phyloP scores from a whole-genome alignment of 2,888 invertebrate genomes.

The Apeira syringaria region DNA sequence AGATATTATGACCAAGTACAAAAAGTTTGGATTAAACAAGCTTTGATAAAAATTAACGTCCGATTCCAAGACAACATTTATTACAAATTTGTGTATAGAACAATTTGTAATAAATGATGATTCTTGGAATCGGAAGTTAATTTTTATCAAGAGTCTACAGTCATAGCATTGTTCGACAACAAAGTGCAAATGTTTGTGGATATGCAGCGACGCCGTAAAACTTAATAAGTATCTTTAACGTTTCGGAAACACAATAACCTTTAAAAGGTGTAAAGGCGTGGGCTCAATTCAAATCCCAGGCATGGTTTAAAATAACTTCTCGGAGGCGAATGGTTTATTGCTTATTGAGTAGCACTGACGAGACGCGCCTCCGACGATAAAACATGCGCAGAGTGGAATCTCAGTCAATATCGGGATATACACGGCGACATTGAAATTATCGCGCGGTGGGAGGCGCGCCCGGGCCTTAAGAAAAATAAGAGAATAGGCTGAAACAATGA shows the following conservation, averaged over 20 bases:
- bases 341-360: constrained; percentile 81
- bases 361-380: constrained; percentile 75
- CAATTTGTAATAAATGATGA: too few species aligned
- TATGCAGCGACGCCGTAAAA: constrained; percentile 16
- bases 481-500: constrained; percentile 75
- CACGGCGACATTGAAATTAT: constrained; percentile 79
- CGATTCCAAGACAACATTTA: too few species aligned
- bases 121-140: not conserved
- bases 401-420: constrained; percentile 79
- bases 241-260: constrained; percentile 80
- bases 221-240: constrained; percentile 51
- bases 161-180: constrained; percentile 19
- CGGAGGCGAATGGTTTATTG: constrained; percentile 81
- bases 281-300: constrained; percentile 66
- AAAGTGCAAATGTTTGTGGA: constrained; percentile 37
- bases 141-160: too few species aligned
- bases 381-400: constrained; percentile 75
- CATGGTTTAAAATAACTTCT: constrained; percentile 78
- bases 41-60: too few species aligned
- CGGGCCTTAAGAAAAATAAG: constrained; percentile 69
- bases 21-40: too few species aligned
- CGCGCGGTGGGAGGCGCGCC: constrained; percentile 75
- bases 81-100: too few species aligned
- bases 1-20: too few species aligned
- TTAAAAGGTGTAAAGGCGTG: constrained; percentile 80